These are phyloP conservation scores for Acrocera orbiculus DNA, from an alignment of 2,888 invertebrate species.

Conservation along the genomic window DNA sequence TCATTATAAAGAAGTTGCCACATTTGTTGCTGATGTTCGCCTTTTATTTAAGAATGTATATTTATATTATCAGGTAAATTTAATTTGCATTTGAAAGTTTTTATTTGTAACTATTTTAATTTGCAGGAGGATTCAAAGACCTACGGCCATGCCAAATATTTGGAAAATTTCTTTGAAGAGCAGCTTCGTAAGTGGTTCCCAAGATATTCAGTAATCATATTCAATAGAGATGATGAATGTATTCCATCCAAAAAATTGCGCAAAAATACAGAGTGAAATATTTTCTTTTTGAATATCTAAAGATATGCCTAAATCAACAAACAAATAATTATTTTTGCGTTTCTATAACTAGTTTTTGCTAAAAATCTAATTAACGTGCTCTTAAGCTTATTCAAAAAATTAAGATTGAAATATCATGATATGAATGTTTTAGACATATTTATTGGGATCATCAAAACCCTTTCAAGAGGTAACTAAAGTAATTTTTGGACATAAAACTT, in stretches of 20 bases:
- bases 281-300: too few species aligned
- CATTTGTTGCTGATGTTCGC: slow-evolving; percentile 64
- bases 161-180: slow-evolving; percentile 74
- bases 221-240: slow-evolving; percentile 21
- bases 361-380: too few species aligned
- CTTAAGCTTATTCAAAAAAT: too few species aligned
- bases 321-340: too few species aligned
- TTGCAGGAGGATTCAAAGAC: slow-evolving; percentile 55
- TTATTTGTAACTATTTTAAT: neutral
- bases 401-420: too few species aligned
- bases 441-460: too few species aligned
- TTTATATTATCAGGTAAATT: slow-evolving; percentile 56
- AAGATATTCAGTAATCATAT: slow-evolving; percentile 32
- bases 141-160: slow-evolving; percentile 57
- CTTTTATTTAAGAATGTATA: slow-evolving; percentile 79
- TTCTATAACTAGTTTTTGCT: too few species aligned
- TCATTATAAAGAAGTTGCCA: slow-evolving; percentile 56
- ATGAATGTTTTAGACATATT: too few species aligned
- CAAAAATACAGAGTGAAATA: slow-evolving; percentile 11
- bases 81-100: neutral
- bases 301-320: too few species aligned
- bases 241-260: slow-evolving; percentile 25
- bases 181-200: slow-evolving; percentile 67
- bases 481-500: too few species aligned
- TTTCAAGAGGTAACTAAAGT: too few species aligned